Percentiles rank a stretch among this genome's conserved stretches.
Evolutionary conservation across 2,888 invertebrate genomes (phyloP).

Genomic region (Sussaba pulchella): DNA sequence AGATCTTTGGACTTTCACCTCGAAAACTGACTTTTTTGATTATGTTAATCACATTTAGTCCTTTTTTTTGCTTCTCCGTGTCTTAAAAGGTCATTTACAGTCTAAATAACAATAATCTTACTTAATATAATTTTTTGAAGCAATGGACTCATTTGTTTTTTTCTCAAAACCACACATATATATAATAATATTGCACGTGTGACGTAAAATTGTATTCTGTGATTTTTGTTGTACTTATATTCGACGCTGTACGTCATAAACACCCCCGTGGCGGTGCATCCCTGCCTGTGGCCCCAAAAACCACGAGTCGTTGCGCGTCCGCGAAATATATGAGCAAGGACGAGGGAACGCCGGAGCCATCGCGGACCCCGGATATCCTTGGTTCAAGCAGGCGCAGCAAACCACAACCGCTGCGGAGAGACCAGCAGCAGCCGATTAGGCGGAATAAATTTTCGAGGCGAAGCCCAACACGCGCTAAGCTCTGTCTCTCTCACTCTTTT

Average conservation of each 20-base stretch:
- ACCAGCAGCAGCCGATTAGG: neutral
- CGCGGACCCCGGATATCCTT: conserved; percentile 12
- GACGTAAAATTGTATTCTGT: no score
- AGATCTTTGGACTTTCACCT: no score
- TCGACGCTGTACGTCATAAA: neutral
- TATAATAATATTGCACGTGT: no score
- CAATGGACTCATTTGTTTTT: no score
- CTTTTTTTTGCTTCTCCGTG: no score
- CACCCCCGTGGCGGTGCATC: neutral
- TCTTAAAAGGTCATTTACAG: no score
- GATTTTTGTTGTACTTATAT: conserved; percentile 3
- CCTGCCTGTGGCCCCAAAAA: neutral
- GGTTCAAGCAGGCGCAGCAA: conserved; percentile 18
- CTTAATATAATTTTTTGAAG: no score
- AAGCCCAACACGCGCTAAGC: conserved; percentile 21
- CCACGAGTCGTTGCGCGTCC: conserved; percentile 19
- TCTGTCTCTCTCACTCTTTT: no score
- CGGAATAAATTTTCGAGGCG: conserved; percentile 28
- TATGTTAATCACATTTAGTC: no score
- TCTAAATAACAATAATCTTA: no score
- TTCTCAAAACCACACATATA: no score
- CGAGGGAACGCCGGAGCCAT: neutral
- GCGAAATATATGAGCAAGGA: conserved; percentile 5
- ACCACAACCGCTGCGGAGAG: neutral
- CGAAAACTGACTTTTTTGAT: no score